Base-by-base conservation (phyloP, 2,113 vertebrate species). In the Ammodytes marinus region DNA sequence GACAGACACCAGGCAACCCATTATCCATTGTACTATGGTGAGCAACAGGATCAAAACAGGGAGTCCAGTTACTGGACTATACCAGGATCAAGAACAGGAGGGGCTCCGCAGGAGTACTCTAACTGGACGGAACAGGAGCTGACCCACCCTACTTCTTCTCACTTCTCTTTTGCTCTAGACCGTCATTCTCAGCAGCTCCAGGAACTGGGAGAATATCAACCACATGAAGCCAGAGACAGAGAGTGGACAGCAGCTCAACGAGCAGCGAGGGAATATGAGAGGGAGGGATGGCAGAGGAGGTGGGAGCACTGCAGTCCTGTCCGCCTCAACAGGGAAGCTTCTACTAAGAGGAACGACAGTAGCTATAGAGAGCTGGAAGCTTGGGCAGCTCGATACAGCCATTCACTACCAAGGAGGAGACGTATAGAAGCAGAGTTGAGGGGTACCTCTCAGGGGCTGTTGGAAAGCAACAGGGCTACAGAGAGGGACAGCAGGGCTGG, bases 341-440 rank as follows among this genome's bases (percentile, higher is more conserved):
- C 85, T 47, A 73, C 79, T 0, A 93, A 84, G 68, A 91, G 83
- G 76, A 81, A 79, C 15, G 61, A 89, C 79, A 92, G 82, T 84
- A 94, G 90, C 84, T 90, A 91, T 43, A 60, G 88, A 66, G 94
- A 95, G 85, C 66, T 94, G 63, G 93, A 93, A 85, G 92, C 92
- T 14, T 93, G 92, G 94, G 93, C 90, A 3, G 80, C 91, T 8
- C 87, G 92, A 60, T 94, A 95, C 49, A 92, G 93, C 74, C 93
- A 93, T 67, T 94, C 94, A 8, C 86, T 95, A 15, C 93, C 93
- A 2, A 91, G 94, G 74, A 93, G 84, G 74, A 90, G 85, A 63
- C 87, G 80, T 1, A 73, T 90, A 70, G 94, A 94, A 67, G 86
- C 83, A 6, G 94, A 83, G 63, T 45, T 87, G 45, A 86, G 84